phyloP scores from a whole-genome alignment of 2,797 vertebrate species.

The Paedocypris micromegethes region DNA sequence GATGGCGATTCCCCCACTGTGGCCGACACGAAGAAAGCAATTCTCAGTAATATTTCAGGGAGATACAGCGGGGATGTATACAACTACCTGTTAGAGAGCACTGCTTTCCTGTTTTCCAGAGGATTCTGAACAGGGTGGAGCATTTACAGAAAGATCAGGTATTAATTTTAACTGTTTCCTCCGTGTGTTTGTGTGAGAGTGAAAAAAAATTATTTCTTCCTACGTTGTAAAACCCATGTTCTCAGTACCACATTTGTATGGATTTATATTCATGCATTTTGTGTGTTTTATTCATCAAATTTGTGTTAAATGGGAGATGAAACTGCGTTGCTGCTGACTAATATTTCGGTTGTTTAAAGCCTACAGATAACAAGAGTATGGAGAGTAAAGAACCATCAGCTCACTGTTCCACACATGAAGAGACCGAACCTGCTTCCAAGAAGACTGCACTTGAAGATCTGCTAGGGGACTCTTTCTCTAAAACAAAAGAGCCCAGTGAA shows the following conservation, averaged over 20 bases:
- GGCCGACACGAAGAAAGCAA: conserved; percentile 23
- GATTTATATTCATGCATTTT: too few relatives aligned
- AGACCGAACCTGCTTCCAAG: conserved; percentile 12
- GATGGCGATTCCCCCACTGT: conserved; percentile 36
- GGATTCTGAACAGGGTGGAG: conserved; percentile 12
- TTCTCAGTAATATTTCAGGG: conserved; percentile 24
- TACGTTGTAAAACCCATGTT: neutral
- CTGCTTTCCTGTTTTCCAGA: conserved; percentile 11
- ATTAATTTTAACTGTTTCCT: neutral
- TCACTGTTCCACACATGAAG: neutral
- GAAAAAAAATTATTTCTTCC: conserved; percentile 6
- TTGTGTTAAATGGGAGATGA: too few relatives aligned
- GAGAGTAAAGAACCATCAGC: too few relatives aligned
- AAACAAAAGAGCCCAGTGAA: conserved; percentile 14
- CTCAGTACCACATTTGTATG: too few relatives aligned
- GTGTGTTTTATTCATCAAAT: too few relatives aligned
- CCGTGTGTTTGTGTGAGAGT: conserved; percentile 5
- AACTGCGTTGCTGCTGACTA: too few relatives aligned
- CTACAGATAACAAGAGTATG: too few relatives aligned
- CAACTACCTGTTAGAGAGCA: conserved; percentile 29
- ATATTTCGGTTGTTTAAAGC: too few relatives aligned
- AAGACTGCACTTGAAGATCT: conserved; percentile 33
- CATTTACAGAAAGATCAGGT: conserved; percentile 28
- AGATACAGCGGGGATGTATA: conserved; percentile 36
- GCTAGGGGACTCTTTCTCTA: conserved; percentile 24